Percentiles rank a stretch among this genome's conserved stretches.
Evolutionary conservation across 2,888 invertebrate genomes (phyloP).

Genomic region (Tipula confusa): DNA sequence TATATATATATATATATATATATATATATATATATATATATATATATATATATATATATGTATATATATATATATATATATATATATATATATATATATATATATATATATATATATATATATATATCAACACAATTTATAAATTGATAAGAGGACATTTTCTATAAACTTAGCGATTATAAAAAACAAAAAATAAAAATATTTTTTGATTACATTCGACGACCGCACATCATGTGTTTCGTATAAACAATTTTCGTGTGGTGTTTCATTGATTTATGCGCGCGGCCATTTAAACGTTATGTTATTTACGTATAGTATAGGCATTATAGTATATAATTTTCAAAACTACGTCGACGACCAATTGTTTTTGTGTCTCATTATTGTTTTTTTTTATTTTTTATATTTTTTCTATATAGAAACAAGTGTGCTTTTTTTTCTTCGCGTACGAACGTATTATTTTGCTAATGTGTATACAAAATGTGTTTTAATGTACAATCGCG

Average conservation of each 20-base stretch:
- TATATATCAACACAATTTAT: too few species aligned
- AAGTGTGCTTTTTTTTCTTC: not conserved
- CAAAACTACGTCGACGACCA: not conserved
- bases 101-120: too few species aligned
- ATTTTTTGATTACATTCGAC: not conserved
- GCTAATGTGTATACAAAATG: not conserved
- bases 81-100: too few species aligned
- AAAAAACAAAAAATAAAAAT: too few species aligned
- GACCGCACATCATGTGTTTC: not conserved
- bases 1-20: too few species aligned
- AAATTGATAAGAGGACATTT: not conserved
- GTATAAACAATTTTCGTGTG: not conserved
- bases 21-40: too few species aligned
- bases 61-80: too few species aligned
- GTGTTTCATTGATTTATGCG: not conserved
- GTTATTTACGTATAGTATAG: too few species aligned
- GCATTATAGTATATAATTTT: too few species aligned
- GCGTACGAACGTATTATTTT: not conserved
- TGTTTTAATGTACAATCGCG: not conserved
- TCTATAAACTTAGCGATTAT: not conserved
- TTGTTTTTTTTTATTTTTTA: not conserved
- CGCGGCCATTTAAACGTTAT: not conserved
- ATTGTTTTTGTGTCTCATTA: not conserved
- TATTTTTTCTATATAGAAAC: not conserved
- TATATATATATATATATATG: too few species aligned